Base-by-base conservation (phyloP, 2,113 vertebrate genomes). In the Ptyas mucosa region DNA sequence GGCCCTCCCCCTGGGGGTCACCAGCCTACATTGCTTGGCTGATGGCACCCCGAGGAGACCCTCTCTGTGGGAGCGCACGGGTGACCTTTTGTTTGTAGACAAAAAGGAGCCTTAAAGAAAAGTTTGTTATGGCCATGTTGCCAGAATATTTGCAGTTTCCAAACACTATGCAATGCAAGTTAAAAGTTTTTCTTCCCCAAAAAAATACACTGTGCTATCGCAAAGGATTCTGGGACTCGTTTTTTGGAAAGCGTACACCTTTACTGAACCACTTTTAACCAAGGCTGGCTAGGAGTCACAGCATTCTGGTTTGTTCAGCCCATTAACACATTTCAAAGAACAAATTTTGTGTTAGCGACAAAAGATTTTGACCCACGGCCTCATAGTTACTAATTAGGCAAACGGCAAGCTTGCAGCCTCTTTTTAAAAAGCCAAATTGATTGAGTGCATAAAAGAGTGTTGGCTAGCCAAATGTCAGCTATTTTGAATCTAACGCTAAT, bases 261-360 rank as follows among this genome's bases (percentile, higher is more conserved):
- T 90, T 15, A n/a, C 29, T 12, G 21, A 23, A 54, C 51, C 21
- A n/a, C 3, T 12, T 81, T 3, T 75, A 75, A 81, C 52, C n/a
- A 34, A n/a, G 12, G 64, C 5, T 29, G 2, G 24, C 29, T 9
- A 34, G 26, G n/a, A 54, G 29, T 91, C 43, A 39, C 39, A 29
- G 94, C 93, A 93, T 96, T 93, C 49, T 95, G 54, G 94, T 85
- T 91, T 89, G 93, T 23, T 6, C 52, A 91, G 15, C 55, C 92
- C 81, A 20, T 92, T 92, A 92, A 94, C 91, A 91, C 90, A 46
- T 92, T 58, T 91, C 94, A 88, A 85, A 51, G 39, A 94, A 54
- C 46, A 91, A 61, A 46, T 21, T 23, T 94, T 95, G 95, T 91
- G 92, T 69, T 0, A 3, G 53, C 49, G 90, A 91, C 91, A 95